Percentiles rank a stretch among this genome's conserved stretches.
Conservation (phyloP, 2,888 invertebrate species). For the Drosophila hamatofila region DNA sequence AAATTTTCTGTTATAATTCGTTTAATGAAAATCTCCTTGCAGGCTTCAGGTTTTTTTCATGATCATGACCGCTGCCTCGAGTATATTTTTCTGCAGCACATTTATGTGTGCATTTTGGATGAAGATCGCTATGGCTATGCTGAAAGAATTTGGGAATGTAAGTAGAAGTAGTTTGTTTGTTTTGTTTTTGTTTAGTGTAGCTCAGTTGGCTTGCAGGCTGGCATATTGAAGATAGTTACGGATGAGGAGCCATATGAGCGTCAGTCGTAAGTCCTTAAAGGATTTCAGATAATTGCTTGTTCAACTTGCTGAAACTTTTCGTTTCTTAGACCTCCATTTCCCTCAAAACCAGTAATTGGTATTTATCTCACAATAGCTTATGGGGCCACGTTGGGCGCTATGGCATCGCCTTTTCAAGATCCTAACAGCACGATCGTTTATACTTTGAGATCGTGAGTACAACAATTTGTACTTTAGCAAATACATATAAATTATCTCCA, state of each 20-base stretch:
- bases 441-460: conserved; percentile 18
- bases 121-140: conserved; percentile 55
- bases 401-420: conserved; percentile 53
- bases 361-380: conserved; percentile 54
- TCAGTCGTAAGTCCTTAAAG: conserved; percentile 44
- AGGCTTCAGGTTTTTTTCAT: conserved; percentile 53
- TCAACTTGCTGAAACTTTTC: background rate
- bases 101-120: conserved; percentile 53
- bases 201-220: conserved; percentile 35
- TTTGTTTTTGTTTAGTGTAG: background rate
- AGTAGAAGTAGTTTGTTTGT: background rate
- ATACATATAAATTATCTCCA: background rate
- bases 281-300: background rate
- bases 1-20: background rate
- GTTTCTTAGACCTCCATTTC: conserved; percentile 51
- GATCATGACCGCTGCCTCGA: background rate
- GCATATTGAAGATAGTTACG: conserved; percentile 12
- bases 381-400: conserved; percentile 39
- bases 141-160: conserved; percentile 43
- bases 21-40: background rate
- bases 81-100: conserved; percentile 20
- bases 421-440: conserved; percentile 44
- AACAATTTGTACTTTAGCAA: background rate
- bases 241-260: conserved; percentile 59
- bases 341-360: conserved; percentile 55